Percentiles rank a stretch among this genome's conserved stretches.
Conservation (phyloP, 2,797 vertebrate species). For the Pogoniulus pusillus region DNA sequence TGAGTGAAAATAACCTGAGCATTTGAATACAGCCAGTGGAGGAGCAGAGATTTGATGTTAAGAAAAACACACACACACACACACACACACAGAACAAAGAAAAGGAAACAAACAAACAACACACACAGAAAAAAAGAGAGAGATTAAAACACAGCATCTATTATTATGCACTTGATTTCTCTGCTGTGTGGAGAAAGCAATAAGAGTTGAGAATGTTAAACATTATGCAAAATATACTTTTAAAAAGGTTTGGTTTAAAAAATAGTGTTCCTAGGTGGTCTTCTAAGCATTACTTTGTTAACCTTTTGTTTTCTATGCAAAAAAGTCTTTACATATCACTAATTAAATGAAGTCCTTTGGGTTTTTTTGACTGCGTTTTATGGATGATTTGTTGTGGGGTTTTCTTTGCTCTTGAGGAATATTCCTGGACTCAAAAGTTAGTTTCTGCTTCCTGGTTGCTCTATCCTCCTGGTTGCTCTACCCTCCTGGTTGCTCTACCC, state of each 20-base stretch:
- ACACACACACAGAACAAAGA: no score
- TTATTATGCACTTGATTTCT: constrained; percentile 88
- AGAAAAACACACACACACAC: background rate
- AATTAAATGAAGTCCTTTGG: constrained; percentile 84
- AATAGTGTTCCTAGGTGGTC: constrained; percentile 81
- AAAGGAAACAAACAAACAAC: background rate
- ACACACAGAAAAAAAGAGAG: no score
- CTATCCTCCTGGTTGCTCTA: no score
- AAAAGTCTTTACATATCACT: constrained; percentile 83
- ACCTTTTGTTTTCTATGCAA: constrained; percentile 90
- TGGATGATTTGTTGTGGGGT: constrained; percentile 56
- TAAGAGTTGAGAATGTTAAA: constrained; percentile 84
- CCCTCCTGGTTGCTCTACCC: no score
- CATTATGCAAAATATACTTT: constrained; percentile 82
- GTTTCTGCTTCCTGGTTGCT: no score
- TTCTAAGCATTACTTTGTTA: constrained; percentile 84
- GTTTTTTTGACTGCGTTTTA: constrained; percentile 70
- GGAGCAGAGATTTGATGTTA: constrained; percentile 76
- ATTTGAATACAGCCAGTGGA: constrained; percentile 76
- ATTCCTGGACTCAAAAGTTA: no score
- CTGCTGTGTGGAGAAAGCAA: constrained; percentile 87
- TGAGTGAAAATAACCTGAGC: constrained; percentile 76
- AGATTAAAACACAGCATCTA: constrained; percentile 80
- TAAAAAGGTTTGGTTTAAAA: constrained; percentile 86
- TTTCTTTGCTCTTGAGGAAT: constrained; percentile 25